A percentile compares a stretch with the other conserved stretches of the same genome.
Conservation (phyloP, 2,113 vertebrate species). For the Neolamprologus brichardi region DNA sequence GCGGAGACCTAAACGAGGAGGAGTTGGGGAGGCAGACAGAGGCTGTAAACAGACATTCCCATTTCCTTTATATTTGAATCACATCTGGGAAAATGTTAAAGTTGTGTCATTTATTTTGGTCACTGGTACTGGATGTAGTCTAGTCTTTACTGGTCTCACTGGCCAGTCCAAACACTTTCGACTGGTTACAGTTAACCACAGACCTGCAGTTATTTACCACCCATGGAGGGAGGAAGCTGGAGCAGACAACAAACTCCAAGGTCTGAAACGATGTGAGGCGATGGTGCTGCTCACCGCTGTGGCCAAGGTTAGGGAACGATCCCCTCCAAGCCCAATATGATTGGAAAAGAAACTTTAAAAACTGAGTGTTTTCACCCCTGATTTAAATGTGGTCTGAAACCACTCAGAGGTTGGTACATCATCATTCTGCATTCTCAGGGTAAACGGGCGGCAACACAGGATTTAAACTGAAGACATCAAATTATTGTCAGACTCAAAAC, state of each 20-base stretch:
- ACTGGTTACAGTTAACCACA: background rate
- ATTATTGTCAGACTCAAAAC: background rate
- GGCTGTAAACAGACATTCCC: background rate
- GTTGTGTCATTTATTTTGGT: background rate
- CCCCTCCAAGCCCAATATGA: background rate
- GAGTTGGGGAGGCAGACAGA: background rate
- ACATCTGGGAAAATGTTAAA: background rate
- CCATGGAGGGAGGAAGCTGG: background rate
- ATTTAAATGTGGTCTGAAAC: background rate
- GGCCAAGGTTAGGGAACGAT: accelerated
- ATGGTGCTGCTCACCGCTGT: too few relatives aligned
- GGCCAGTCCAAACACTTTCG: background rate
- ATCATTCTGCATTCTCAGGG: background rate
- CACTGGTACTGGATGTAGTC: background rate
- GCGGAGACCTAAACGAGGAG: constrained; percentile 59
- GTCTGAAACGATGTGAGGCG: background rate
- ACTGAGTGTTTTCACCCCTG: background rate
- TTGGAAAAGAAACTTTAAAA: background rate
- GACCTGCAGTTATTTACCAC: accelerated
- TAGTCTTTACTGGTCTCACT: background rate
- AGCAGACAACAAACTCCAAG: background rate
- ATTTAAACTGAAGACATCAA: background rate
- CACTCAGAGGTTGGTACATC: background rate
- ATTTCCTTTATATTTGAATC: background rate
- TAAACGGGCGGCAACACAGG: background rate